Conservation (phyloP, 2,113 vertebrate species). For the Pseudorhombus dupliciocellatus region DNA sequence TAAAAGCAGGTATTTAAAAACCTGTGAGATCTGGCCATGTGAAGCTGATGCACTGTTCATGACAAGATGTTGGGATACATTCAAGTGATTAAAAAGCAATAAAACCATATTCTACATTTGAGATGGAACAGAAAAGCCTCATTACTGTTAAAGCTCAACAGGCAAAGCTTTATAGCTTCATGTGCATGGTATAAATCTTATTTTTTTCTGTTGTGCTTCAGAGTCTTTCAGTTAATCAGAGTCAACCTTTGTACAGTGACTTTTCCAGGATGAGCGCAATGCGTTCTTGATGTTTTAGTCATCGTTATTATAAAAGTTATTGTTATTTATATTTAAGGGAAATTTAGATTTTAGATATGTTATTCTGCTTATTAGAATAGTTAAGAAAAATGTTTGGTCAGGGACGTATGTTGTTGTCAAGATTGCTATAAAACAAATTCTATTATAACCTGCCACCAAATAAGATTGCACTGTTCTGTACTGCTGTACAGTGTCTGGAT, state of each 20-base stretch:
- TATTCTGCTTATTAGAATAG: constrained; percentile 75
- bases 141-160: constrained; percentile 68
- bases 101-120: constrained; percentile 59
- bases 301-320: constrained; percentile 72
- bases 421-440: constrained; percentile 75
- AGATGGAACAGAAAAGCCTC: constrained; percentile 51
- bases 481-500: constrained; percentile 78
- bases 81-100: constrained; percentile 76
- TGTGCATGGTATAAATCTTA: constrained; percentile 59
- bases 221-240: constrained; percentile 50
- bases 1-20: constrained; percentile 22
- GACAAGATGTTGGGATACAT: constrained; percentile 50
- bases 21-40: constrained; percentile 56
- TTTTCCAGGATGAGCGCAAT: constrained; percentile 69
- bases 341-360: constrained; percentile 81
- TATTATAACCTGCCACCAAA: constrained; percentile 84
- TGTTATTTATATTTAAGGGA: constrained; percentile 88
- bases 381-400: constrained; percentile 74
- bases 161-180: constrained; percentile 53
- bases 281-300: constrained; percentile 73
- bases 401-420: constrained; percentile 76
- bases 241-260: constrained; percentile 66
- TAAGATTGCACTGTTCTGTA: constrained; percentile 83
- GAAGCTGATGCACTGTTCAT: constrained; percentile 61
- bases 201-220: constrained; percentile 54